Percentiles rank a stretch among this genome's conserved stretches.
These are phyloP conservation scores for Erpobdella octoculata DNA, from an alignment of 2,888 invertebrate genomes.

Conservation along the genomic window DNA sequence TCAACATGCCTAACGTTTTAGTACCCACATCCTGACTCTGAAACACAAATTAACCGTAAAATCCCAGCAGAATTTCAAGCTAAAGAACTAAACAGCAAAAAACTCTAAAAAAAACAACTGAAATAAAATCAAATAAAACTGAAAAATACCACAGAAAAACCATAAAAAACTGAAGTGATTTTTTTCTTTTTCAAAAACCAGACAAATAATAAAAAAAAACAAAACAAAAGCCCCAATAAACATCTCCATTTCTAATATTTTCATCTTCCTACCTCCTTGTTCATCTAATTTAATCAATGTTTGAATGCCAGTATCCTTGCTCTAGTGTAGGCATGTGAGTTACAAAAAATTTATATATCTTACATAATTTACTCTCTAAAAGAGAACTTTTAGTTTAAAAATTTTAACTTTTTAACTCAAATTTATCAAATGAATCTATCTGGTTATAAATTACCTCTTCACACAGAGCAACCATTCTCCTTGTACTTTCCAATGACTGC, in stretches of 20 bases:
- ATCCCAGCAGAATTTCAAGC: background rate
- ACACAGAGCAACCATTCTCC: slow-evolving; percentile 50
- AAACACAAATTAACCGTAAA: background rate
- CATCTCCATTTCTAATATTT: no score
- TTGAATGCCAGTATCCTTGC: slow-evolving; percentile 99
- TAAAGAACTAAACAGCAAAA: background rate
- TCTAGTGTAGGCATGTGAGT: no score
- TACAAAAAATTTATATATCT: no score
- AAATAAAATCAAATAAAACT: background rate
- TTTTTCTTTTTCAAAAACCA: no score
- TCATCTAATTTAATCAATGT: slow-evolving; percentile 99
- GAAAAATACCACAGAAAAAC: background rate
- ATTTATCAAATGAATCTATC: background rate
- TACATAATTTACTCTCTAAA: no score
- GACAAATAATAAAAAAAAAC: no score
- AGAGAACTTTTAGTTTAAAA: background rate
- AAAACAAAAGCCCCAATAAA: no score
- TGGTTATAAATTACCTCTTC: slow-evolving; percentile 45
- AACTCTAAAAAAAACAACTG: background rate
- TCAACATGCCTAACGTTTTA: slow-evolving; percentile 97
- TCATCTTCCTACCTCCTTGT: slow-evolving; percentile 67
- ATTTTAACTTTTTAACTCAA: background rate
- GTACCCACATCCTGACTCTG: slow-evolving; percentile 99
- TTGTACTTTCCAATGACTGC: slow-evolving; percentile 51
- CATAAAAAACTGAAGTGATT: no score